These are phyloP conservation scores for Drosophila funebris DNA, from an alignment of 1,140 invertebrate species.

Conservation along the genomic window DNA sequence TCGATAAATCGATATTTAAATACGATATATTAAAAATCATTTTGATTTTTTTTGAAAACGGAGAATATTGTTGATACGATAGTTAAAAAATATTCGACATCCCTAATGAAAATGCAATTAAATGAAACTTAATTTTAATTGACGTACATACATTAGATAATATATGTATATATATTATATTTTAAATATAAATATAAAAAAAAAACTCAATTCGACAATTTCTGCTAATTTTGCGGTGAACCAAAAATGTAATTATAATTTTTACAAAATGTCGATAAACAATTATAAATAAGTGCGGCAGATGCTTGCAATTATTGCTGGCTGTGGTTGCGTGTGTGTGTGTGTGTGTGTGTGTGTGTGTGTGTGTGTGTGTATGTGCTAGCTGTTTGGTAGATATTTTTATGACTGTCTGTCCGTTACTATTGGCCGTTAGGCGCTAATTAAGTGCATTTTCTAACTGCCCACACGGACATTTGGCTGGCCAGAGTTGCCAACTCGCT, in stretches of 20 bases:
- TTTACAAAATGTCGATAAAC: slow-evolving; percentile 12
- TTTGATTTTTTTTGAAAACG: too few relatives aligned
- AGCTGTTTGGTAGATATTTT: slow-evolving; percentile 30
- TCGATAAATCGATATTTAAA: too few relatives aligned
- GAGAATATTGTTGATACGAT: too few relatives aligned
- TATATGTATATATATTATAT: too few relatives aligned
- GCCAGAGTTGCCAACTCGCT: slow-evolving; percentile 31
- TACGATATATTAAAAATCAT: too few relatives aligned
- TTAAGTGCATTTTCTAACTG: slow-evolving; percentile 47
- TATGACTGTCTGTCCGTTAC: slow-evolving; percentile 24
- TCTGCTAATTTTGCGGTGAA: slow-evolving; percentile 14
- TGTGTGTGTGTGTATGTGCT: slow-evolving; percentile 13
- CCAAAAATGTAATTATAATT: slow-evolving; percentile 1
- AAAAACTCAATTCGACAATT: neutral
- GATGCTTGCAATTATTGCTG: slow-evolving; percentile 22
- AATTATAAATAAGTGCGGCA: slow-evolving; percentile 30
- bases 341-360: neutral
- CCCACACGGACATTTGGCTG: slow-evolving; percentile 14
- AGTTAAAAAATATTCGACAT: too few relatives aligned
- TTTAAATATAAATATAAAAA: too few relatives aligned
- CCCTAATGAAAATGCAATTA: too few relatives aligned
- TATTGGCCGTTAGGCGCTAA: slow-evolving; percentile 33
- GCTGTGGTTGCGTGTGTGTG: slow-evolving; percentile 2
- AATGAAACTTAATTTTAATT: too few relatives aligned
- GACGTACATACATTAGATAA: too few relatives aligned